These are phyloP conservation scores for Esox niger DNA, from an alignment of 2,113 vertebrate genomes.

Conservation along the genomic window DNA sequence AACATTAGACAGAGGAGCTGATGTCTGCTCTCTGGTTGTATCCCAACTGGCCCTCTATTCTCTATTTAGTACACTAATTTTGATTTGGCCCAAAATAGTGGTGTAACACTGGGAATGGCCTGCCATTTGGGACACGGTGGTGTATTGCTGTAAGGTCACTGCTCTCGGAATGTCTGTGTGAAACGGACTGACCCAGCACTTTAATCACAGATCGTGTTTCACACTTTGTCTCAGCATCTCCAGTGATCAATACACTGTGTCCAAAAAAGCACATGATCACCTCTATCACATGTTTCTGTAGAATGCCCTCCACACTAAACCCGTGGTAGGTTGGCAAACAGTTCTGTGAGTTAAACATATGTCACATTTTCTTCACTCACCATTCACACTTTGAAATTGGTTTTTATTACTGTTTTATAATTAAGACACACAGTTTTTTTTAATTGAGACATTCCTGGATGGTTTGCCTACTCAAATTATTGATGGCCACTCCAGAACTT, in stretches of 20 bases:
- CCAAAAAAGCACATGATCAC: conserved; percentile 10
- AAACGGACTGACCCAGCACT: conserved; percentile 42
- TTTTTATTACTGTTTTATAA: no score
- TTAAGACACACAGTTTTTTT: no score
- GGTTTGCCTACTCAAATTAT: no score
- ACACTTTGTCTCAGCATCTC: conserved; percentile 26
- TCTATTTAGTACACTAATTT: no score
- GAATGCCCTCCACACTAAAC: neutral
- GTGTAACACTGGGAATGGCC: neutral
- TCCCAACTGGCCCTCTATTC: neutral
- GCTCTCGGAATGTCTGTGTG: neutral
- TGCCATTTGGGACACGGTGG: conserved; percentile 23
- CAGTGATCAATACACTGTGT: conserved; percentile 11
- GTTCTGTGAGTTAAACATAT: no score
- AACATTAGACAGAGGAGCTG: conserved; percentile 8
- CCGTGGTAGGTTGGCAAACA: no score
- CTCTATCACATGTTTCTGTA: neutral
- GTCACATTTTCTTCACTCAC: no score
- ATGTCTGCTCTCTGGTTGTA: neutral
- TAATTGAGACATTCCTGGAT: no score
- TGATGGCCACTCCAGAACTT: no score
- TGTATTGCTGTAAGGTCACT: conserved; percentile 1
- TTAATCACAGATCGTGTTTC: conserved; percentile 39
- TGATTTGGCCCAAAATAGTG: no score
- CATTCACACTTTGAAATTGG: no score